A percentile compares a stretch with the other conserved stretches of the same genome.
Conservation (phyloP, 2,113 vertebrate species). For the Excalfactoria chinensis region DNA sequence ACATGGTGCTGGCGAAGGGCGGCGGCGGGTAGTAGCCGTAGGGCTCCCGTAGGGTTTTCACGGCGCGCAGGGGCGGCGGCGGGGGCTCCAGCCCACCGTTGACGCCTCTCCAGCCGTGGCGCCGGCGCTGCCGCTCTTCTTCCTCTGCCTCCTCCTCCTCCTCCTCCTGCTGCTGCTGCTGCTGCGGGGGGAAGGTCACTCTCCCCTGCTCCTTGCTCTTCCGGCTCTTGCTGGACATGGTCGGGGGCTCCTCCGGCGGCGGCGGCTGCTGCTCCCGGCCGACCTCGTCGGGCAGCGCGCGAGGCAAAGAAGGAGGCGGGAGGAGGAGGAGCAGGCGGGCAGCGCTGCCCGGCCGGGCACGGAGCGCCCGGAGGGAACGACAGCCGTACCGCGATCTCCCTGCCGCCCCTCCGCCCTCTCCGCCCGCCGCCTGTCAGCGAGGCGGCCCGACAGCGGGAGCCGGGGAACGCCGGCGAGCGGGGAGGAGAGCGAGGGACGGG, state of each 20-base stretch:
- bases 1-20: constrained; percentile 63
- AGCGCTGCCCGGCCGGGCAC: neutral
- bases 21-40: constrained; percentile 65
- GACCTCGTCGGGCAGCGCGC: neutral
- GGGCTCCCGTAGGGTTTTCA: constrained; percentile 64
- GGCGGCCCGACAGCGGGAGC: neutral
- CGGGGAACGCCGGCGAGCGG: neutral
- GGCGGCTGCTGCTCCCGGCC: neutral
- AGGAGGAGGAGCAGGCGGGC: neutral
- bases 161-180: constrained; percentile 33
- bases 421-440: neutral
- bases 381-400: neutral
- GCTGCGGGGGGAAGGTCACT: constrained; percentile 78
- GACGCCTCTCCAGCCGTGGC: constrained; percentile 78
- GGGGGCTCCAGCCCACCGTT: constrained; percentile 77
- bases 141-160: constrained; percentile 61
- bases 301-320: neutral
- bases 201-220: constrained; percentile 73
- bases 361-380: constrained; percentile 1
- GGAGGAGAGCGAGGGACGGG: neutral
- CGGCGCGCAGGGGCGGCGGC: constrained; percentile 16
- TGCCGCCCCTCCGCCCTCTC: neutral
- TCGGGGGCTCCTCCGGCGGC: neutral
- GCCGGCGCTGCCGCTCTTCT: constrained; percentile 70
- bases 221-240: constrained; percentile 78